These are phyloP conservation scores for Marronus borbonicus DNA, from an alignment of 2,888 invertebrate species.

Conservation along the genomic window DNA sequence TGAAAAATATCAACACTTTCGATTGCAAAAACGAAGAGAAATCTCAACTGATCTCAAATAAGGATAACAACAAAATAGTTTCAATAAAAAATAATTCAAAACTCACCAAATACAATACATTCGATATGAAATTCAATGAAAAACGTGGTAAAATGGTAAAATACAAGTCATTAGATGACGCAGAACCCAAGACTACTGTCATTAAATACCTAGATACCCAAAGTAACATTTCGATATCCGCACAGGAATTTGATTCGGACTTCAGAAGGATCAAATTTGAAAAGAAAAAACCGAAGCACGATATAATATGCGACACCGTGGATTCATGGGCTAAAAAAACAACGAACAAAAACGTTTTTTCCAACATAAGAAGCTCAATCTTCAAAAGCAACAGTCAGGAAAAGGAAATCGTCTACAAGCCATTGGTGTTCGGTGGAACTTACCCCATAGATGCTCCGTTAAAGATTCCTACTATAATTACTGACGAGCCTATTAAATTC, in stretches of 20 bases:
- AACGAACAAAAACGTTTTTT: constrained; percentile 63
- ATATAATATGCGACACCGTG: constrained; percentile 77
- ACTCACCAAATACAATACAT: constrained; percentile 68
- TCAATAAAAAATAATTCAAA: constrained; percentile 66
- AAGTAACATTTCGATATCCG: constrained; percentile 67
- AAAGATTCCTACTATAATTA: constrained; percentile 51
- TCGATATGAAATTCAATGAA: constrained; percentile 63
- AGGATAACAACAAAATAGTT: constrained; percentile 65
- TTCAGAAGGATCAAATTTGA: constrained; percentile 64
- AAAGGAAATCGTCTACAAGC: constrained; percentile 72
- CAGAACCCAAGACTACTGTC: constrained; percentile 62
- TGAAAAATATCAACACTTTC: constrained; percentile 59
- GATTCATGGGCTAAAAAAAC: constrained; percentile 75
- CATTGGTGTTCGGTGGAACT: constrained; percentile 87
- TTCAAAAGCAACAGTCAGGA: constrained; percentile 63
- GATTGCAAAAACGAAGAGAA: constrained; percentile 66
- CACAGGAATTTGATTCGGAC: constrained; percentile 66
- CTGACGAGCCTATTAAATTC: constrained; percentile 50
- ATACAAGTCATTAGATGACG: constrained; percentile 66
- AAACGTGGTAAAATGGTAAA: constrained; percentile 64
- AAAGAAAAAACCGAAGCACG: constrained; percentile 67
- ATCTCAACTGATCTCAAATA: constrained; percentile 67
- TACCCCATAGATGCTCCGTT: constrained; percentile 87
- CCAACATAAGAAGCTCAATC: constrained; percentile 66
- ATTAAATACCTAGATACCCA: constrained; percentile 66